Evolutionary conservation across 2,888 invertebrate genomes (phyloP), one percentile per base, ranked within the genome.

Genomic region (Sericinus montela): DNA sequence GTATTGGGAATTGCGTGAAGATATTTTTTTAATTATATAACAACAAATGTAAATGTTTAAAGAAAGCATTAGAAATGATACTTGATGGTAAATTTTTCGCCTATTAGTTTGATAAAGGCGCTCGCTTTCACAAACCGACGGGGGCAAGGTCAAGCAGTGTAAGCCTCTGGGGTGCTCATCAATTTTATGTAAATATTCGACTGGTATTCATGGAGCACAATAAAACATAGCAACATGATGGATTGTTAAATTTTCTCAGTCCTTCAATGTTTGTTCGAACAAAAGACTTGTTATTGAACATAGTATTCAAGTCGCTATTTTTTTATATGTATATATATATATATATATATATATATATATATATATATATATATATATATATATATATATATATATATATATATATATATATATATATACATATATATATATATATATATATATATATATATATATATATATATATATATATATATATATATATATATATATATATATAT

Each of bases 181-280:
- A 84, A 84, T 83, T 78, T 70, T 73, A 79, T 78, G 81, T 80
- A 83, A 84, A 84, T 82, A 83, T 78, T 80, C 75, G 75, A 64
- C 75, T 67, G 72, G 75, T 74, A 76, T 80, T 74, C 73, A 64
- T 67, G 55, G 71, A 67, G 60, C 65, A 80, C 72, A 81, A 82
- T 80, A 76, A 78, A 76, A 71, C 72, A 73, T 72, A 70, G 67
- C 65, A 71, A 65, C 59, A 67, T 81, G 84, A 85, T 85, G 67
- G 75, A 85, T 85, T 72, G 74, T 74, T 48, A 65, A 67, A 73
- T 73, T 79, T 74, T 64, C 69, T 69, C 68, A 45, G 48, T 53
- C 52, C 45, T 51, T 45, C 55, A 50, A 53, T 41, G 45, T 41
- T 32, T 25, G 16, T 4, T 15, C 45, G 36, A 45, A 50, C 50